Conservation (phyloP, 2,888 invertebrate species). For the Thelaira solivaga region DNA sequence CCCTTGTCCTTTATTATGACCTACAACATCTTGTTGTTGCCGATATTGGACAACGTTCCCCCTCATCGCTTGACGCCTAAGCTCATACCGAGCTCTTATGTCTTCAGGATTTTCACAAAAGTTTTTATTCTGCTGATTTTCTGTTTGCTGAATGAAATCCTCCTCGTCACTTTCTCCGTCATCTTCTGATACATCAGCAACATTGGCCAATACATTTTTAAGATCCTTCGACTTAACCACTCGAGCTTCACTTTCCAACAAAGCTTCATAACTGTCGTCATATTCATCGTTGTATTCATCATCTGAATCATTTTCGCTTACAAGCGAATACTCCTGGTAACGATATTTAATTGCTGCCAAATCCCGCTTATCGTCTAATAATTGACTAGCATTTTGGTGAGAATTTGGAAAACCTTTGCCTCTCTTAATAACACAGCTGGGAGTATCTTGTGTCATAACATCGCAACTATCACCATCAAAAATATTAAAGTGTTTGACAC, state of each 20-base stretch:
- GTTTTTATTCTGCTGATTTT: slow-evolving; percentile 65
- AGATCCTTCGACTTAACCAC: slow-evolving; percentile 63
- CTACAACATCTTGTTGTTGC: slow-evolving; percentile 78
- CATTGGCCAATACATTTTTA: slow-evolving; percentile 76
- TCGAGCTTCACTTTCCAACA: slow-evolving; percentile 74
- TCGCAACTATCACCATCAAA: slow-evolving; percentile 88
- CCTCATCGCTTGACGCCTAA: slow-evolving; percentile 73
- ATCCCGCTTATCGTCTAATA: slow-evolving; percentile 85
- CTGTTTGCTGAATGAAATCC: slow-evolving; percentile 68
- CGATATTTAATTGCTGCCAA: slow-evolving; percentile 77
- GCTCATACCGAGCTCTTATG: slow-evolving; percentile 83
- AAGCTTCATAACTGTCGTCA: slow-evolving; percentile 92
- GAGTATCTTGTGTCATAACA: slow-evolving; percentile 81
- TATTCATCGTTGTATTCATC: slow-evolving; percentile 90
- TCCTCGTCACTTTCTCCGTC: slow-evolving; percentile 67
- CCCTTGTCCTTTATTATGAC: slow-evolving; percentile 89
- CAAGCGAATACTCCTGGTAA: slow-evolving; percentile 80
- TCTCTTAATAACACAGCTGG: slow-evolving; percentile 81
- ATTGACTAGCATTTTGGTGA: slow-evolving; percentile 80
- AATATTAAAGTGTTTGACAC: slow-evolving; percentile 82
- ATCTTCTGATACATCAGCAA: slow-evolving; percentile 70
- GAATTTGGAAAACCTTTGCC: slow-evolving; percentile 77
- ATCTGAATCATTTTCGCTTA: slow-evolving; percentile 72
- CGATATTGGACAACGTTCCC: slow-evolving; percentile 35
- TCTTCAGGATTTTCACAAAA: slow-evolving; percentile 88